Base-by-base conservation (phyloP, 1,140 invertebrate species). In the Pachypeltis micranthus region DNA sequence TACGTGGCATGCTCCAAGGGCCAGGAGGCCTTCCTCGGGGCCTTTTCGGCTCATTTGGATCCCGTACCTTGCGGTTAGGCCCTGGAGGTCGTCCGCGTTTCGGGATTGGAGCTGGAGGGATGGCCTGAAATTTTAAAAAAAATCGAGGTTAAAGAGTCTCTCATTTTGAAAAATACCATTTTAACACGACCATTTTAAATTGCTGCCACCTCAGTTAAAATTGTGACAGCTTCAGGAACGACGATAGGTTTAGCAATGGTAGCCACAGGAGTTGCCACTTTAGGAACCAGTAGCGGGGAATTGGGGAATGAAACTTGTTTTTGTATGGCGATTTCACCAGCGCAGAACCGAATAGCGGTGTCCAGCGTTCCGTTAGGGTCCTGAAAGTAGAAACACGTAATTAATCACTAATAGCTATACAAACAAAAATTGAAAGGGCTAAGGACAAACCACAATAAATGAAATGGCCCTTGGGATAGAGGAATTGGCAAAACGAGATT, bases 1-100 rank as follows among this genome's bases (percentile, higher is more conserved):
- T 10, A 1, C 60, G 60, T 19, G 60, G 34, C 2, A 23, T 25
- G 3, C n/a, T 19, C 1, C 60, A 21, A 26, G 60, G 54, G 26
- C 34, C 34, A 27, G 60, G 60, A 0, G 60, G 60, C n/a, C 60
- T 23, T 4, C 60, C 60, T n/a, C 60, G 44, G 24, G 60, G 60
- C n/a, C 54, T 62, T 23, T 44, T 31, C 16, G 47, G 47, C 23
- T 51, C 47, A 21, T 51, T 51, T 3, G 47, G 47, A 21, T 51
- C 47, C 10, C 47, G 7, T 16, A 21, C 21, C 21, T 51, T 51
- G 4, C 47, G 47, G 3, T 21, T 21, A 24, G 60, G 7, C 27
- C 24, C 44, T 16, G 44, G 24, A 10, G 39, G 60, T 16, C 39
- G 39, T 23, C 60, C 60, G 19, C 60, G 21, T 19, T 29, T 44